Conservation (phyloP, 2,888 invertebrate species). For the Apodemia zela region DNA sequence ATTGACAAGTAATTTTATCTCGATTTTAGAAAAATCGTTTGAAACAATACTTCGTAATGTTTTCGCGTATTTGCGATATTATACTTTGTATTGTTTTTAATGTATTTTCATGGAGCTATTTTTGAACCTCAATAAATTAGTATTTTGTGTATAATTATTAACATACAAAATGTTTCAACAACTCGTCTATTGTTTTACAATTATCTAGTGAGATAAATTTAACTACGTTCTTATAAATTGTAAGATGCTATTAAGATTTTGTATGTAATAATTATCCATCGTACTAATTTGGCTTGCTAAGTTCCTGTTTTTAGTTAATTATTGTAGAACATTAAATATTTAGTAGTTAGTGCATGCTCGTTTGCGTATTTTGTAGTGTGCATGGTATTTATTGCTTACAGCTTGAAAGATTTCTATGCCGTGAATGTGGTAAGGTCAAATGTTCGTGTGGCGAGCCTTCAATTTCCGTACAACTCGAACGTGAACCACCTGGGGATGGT, state of each 20-base stretch:
- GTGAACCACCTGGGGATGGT: conserved; percentile 28
- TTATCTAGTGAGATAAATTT: no score
- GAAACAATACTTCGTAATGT: no score
- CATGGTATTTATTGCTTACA: conserved; percentile 83
- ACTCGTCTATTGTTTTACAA: no score
- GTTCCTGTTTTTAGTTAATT: conserved; percentile 2
- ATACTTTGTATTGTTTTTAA: no score
- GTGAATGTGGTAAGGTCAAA: conserved; percentile 85
- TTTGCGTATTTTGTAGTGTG: conserved; percentile 53
- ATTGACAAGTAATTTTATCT: no score
- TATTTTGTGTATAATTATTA: not conserved
- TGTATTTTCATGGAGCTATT: not conserved
- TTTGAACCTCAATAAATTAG: not conserved
- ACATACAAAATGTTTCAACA: not conserved
- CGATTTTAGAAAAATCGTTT: no score
- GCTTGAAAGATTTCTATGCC: conserved; percentile 87
- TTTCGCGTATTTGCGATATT: no score
- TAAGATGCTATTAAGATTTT: not conserved
- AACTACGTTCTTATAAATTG: no score
- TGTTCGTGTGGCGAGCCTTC: conserved; percentile 75
- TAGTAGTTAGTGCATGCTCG: conserved; percentile 6
- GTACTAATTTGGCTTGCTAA: not conserved
- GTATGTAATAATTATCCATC: not conserved
- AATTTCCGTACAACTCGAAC: conserved; percentile 34
- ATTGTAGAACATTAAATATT: not conserved